Conservation (phyloP, 2,113 vertebrate genomes). For the Amia ocellicauda region DNA sequence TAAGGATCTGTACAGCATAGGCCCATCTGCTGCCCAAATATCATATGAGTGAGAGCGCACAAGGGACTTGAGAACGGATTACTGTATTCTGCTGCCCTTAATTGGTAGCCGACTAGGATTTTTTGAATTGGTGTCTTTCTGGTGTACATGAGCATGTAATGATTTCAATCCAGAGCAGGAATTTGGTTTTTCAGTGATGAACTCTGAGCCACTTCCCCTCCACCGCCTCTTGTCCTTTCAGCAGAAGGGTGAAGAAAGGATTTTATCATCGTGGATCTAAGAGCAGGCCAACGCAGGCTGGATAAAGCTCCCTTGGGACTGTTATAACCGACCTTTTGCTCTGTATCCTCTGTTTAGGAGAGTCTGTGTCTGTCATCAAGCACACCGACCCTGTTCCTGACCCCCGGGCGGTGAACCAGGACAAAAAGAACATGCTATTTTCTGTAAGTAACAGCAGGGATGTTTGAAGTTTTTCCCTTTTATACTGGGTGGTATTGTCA, state of each 20-base stretch:
- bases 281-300: too few relatives aligned
- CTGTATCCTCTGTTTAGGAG: slow-evolving; percentile 63
- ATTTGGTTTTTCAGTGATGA: too few relatives aligned
- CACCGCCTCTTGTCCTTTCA: too few relatives aligned
- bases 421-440: slow-evolving; percentile 99
- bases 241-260: too few relatives aligned
- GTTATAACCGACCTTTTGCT: not conserved
- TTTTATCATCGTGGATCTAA: too few relatives aligned
- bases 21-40: not conserved
- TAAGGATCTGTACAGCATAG: too few relatives aligned
- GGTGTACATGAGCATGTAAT: not conserved
- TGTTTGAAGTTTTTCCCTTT: too few relatives aligned
- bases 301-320: not conserved
- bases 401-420: slow-evolving; percentile 95
- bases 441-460: slow-evolving; percentile 75
- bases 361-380: slow-evolving; percentile 96
- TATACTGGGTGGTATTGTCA: too few relatives aligned
- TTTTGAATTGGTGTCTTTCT: not conserved
- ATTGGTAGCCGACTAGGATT: not conserved
- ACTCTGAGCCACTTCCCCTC: too few relatives aligned
- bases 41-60: too few relatives aligned
- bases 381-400: slow-evolving; percentile 97
- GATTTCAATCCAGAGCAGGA: too few relatives aligned
- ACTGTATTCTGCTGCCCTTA: not conserved
- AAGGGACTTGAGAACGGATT: not conserved